Evolutionary conservation across 2,113 vertebrate species (phyloP), one percentile per base, ranked within the genome.

Genomic region (Dromas ardeola): DNA sequence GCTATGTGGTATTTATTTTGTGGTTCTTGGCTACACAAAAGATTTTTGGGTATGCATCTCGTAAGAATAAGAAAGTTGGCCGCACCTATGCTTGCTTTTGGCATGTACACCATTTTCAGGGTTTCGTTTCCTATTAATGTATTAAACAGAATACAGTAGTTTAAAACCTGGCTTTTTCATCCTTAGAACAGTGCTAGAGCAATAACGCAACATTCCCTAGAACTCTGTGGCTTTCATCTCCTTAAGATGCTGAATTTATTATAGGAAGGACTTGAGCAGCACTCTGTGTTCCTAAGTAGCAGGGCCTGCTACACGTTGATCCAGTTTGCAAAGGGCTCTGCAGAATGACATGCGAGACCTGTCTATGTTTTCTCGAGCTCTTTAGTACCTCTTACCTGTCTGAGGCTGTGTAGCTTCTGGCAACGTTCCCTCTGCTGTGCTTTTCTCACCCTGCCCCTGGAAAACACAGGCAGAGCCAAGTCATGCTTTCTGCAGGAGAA

Each of bases 111-210:
- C 12, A 53, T 67, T 95, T 93, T 94, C 79, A 96, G 90, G 47
- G 78, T 85, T 93, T 96, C 38, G 77, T 97, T 96, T 96, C 84
- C 81, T 89, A 95, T 70, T 95, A 91, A 88, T 96, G 82, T 56
- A 86, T 96, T 96, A 94, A 97, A 88, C 93, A 96, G 95, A 96
- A 92, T 81, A 81, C 49, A 89, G 87, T 88, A 90, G 96, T 93
- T 90, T 93, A 74, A 96, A 94, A 83, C 85, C 92, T 90, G 67
- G 42, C 27, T 53, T 66, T 87, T 97, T 89, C 45, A 76, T 93
- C 81, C 79, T 77, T 87, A 96, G 85, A 93, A 62, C 59, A 62
- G 81, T 70, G 59, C 80, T 96, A 95, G 92, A 93, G 59, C 79
- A 94, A 16, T 77, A 93, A 86, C 3, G 20, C 56, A 79, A 52